phyloP scores from a whole-genome alignment of 2,888 invertebrate genomes.

The Ferrisia virgata region DNA sequence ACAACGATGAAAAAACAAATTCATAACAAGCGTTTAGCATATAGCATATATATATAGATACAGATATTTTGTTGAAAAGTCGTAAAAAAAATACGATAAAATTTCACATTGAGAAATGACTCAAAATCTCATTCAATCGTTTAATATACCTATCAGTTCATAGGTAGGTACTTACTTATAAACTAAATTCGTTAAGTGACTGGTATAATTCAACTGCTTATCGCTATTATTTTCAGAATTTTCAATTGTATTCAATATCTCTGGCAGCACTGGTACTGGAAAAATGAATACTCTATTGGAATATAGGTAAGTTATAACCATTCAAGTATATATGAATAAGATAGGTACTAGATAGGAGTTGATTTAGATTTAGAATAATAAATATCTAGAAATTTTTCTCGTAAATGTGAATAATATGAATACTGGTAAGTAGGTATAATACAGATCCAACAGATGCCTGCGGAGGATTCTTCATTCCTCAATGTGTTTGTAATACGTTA shows the following conservation, averaged over 20 bases:
- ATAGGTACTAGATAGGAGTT: too few relatives aligned
- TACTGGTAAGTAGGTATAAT: background rate
- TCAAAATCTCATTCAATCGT: too few relatives aligned
- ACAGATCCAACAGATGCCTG: too few relatives aligned
- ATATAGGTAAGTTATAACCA: background rate
- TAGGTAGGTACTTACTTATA: conserved; percentile 13
- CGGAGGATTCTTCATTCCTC: background rate
- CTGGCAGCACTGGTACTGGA: conserved; percentile 16
- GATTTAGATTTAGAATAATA: background rate
- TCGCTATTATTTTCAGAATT: background rate
- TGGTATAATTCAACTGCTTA: background rate
- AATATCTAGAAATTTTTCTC: background rate
- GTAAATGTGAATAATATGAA: background rate
- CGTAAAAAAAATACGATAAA: background rate
- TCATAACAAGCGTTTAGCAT: background rate
- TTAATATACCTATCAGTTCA: too few relatives aligned
- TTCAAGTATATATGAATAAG: background rate
- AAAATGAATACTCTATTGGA: background rate
- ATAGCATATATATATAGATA: too few relatives aligned
- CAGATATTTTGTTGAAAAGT: background rate
- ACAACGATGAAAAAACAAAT: background rate
- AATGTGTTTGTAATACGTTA: background rate
- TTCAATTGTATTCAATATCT: background rate
- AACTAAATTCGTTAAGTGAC: background rate
- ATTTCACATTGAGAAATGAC: background rate